phyloP scores from a whole-genome alignment of 2,888 invertebrate species.

The Pandemis corylana region DNA sequence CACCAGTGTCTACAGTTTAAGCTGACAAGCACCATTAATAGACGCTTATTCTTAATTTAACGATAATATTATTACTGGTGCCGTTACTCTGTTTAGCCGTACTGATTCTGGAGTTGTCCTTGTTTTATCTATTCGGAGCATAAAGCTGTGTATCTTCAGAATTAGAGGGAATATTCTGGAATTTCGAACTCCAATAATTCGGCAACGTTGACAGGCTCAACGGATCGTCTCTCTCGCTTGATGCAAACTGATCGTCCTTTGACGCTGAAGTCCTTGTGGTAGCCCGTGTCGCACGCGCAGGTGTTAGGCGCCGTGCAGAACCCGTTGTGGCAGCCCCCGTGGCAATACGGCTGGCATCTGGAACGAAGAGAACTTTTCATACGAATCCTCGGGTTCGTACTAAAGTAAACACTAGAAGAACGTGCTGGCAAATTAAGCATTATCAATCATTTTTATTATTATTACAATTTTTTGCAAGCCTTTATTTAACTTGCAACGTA shows the following conservation, averaged over 20 bases:
- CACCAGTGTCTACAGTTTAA: no score
- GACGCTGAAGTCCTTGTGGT: conserved; percentile 84
- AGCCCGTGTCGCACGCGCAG: conserved; percentile 90
- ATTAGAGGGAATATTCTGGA: conserved; percentile 46
- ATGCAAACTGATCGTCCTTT: conserved; percentile 88
- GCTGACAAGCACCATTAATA: no score
- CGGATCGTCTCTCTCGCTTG: conserved; percentile 72
- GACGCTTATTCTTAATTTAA: no score
- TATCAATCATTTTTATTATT: no score
- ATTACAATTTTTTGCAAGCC: no score
- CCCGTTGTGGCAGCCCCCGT: conserved; percentile 90
- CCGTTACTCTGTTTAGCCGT: no score
- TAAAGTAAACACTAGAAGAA: neutral
- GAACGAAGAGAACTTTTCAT: conserved; percentile 41
- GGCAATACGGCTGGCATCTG: conserved; percentile 86
- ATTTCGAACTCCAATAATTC: conserved; percentile 55
- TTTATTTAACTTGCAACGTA: no score
- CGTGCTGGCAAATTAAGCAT: neutral
- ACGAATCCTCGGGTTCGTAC: conserved; percentile 12
- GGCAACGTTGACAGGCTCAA: conserved; percentile 46
- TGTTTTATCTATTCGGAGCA: no score
- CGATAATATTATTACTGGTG: no score
- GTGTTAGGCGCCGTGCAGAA: conserved; percentile 89
- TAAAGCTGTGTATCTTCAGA: no score
- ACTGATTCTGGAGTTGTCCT: no score